Evolutionary conservation across 2,888 invertebrate genomes (phyloP).

Genomic region (Gerris lacustris): DNA sequence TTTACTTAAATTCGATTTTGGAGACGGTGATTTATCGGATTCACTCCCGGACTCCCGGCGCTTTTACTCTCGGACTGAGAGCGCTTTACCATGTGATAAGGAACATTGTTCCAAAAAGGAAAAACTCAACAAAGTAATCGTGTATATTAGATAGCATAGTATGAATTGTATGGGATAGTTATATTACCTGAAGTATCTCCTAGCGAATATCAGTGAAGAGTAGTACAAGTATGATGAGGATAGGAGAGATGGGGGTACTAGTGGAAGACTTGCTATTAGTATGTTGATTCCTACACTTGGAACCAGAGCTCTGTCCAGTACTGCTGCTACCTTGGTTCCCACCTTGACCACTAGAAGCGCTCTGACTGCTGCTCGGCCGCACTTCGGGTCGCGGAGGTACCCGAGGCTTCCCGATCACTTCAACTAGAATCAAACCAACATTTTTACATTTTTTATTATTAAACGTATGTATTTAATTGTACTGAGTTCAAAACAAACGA

Average conservation of each 20-base stretch:
- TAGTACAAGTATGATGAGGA: not conserved
- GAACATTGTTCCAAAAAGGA: too few relatives aligned
- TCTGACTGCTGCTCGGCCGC: conserved; percentile 4
- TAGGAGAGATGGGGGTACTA: not conserved
- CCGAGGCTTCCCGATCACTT: conserved; percentile 6
- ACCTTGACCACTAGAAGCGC: not conserved
- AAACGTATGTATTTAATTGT: too few relatives aligned
- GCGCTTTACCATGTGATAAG: too few relatives aligned
- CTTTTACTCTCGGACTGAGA: too few relatives aligned
- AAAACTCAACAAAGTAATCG: too few relatives aligned
- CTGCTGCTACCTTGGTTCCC: not conserved
- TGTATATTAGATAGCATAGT: too few relatives aligned
- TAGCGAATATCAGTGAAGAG: conserved; percentile 11
- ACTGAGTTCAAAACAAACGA: too few relatives aligned
- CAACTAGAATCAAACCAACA: not conserved
- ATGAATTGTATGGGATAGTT: too few relatives aligned
- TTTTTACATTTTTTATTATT: too few relatives aligned
- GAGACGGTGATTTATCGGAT: too few relatives aligned
- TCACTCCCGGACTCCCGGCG: too few relatives aligned
- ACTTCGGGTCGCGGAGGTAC: not conserved
- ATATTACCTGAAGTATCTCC: not conserved
- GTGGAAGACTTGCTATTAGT: not conserved
- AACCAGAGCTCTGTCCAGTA: not conserved
- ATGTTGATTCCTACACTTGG: not conserved
- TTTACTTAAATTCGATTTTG: too few relatives aligned